Percentiles rank a stretch among this genome's conserved stretches.
Conservation (phyloP, 2,113 vertebrate species). For the Oreochromis tanganicae region DNA sequence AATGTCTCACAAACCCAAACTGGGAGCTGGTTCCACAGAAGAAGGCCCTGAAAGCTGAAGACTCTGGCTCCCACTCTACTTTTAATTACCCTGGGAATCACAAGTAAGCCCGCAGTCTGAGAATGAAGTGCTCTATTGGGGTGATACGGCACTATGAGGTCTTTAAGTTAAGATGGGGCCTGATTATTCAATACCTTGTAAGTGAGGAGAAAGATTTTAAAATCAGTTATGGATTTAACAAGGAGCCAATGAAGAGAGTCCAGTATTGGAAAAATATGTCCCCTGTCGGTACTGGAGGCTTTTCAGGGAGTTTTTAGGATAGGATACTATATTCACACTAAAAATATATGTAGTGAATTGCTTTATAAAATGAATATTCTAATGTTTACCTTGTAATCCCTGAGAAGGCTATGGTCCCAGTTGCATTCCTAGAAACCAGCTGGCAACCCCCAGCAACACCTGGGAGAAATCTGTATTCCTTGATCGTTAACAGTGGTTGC, state of each 20-base stretch:
- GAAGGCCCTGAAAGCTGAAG: not conserved
- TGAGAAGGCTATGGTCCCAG: not conserved
- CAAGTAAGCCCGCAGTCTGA: not conserved
- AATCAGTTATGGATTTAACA: not conserved
- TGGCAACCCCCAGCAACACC: not conserved
- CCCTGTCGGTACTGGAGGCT: not conserved
- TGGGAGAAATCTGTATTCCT: not conserved
- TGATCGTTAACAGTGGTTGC: not conserved
- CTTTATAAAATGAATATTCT: not conserved
- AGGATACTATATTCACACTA: not conserved
- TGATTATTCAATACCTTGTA: not conserved
- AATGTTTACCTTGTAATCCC: not conserved
- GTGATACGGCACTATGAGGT: not conserved
- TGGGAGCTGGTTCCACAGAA: not conserved
- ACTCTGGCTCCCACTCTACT: not conserved
- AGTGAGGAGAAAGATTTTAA: not conserved
- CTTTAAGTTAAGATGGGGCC: not conserved
- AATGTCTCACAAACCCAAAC: not conserved
- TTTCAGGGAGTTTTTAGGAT: not conserved
- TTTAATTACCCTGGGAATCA: not conserved
- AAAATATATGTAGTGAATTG: not conserved
- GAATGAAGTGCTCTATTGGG: not conserved
- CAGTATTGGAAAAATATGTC: not conserved
- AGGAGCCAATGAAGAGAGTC: not conserved
- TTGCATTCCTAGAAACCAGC: not conserved